phyloP scores from a whole-genome alignment of 2,888 invertebrate species.

The Schizaphis graminum region DNA sequence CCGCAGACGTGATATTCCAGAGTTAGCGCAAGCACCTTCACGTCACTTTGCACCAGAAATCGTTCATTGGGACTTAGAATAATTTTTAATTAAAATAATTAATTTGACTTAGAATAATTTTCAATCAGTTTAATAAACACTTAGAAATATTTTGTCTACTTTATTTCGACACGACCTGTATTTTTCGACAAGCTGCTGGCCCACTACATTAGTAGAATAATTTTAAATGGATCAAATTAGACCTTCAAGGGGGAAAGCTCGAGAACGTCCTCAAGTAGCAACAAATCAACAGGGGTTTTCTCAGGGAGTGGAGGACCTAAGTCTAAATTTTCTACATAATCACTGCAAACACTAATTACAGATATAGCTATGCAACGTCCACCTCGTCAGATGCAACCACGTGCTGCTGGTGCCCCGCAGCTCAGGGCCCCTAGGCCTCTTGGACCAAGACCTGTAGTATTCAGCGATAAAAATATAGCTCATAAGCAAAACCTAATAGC shows the following conservation, averaged over 20 bases:
- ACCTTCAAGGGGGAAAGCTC: neutral
- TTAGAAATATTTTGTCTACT: too few species aligned
- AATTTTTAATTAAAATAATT: too few species aligned
- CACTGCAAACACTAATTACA: neutral
- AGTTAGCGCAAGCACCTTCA: too few species aligned
- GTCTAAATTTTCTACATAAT: too few species aligned
- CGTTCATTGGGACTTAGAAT: too few species aligned
- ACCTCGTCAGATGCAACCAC: conserved; percentile 14
- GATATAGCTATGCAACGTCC: neutral
- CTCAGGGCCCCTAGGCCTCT: neutral
- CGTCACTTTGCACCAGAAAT: too few species aligned
- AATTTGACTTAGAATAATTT: too few species aligned
- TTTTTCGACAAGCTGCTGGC: too few species aligned
- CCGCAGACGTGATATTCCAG: too few species aligned
- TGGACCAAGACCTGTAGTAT: neutral
- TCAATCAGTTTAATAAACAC: too few species aligned
- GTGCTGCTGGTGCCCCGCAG: neutral
- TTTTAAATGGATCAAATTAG: conserved; percentile 47
- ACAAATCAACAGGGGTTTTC: neutral
- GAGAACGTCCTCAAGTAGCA: neutral
- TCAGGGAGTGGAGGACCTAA: neutral
- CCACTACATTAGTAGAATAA: too few species aligned
- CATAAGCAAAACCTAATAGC: conserved; percentile 67
- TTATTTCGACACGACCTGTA: too few species aligned
- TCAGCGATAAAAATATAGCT: neutral